Evolutionary conservation across 2,888 invertebrate genomes (phyloP).

Genomic region (Agrochola lota): DNA sequence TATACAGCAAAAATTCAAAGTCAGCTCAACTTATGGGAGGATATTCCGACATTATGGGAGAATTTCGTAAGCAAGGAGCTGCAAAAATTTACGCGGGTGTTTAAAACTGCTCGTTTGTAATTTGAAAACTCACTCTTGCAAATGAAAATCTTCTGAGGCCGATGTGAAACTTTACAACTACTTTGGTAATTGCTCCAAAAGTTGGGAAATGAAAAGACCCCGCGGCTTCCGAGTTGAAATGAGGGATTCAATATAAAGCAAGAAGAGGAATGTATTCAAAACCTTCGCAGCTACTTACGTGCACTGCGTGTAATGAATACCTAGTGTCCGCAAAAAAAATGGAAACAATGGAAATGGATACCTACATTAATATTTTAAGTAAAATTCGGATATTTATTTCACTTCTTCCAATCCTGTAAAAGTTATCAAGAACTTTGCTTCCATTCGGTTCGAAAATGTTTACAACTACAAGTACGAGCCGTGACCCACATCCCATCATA

Average conservation of each 20-base stretch:
- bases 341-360: neutral
- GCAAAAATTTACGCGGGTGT: conserved; percentile 48
- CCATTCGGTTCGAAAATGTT: neutral
- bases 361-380: neutral
- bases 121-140: conserved; percentile 80
- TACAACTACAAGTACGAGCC: neutral
- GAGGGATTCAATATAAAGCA: conserved; percentile 75
- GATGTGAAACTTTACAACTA: conserved; percentile 83
- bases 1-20: conserved; percentile 13
- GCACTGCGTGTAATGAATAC: conserved; percentile 19
- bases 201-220: conserved; percentile 81
- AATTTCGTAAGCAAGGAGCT: conserved; percentile 35
- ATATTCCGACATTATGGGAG: neutral
- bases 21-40: conserved; percentile 12
- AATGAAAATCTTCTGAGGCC: conserved; percentile 81
- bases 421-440: neutral
- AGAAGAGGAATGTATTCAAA: conserved; percentile 68
- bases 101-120: conserved; percentile 76
- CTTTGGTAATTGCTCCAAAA: conserved; percentile 86
- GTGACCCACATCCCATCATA: neutral
- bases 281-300: conserved; percentile 38
- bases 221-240: conserved; percentile 75
- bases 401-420: neutral
- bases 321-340: neutral
- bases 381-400: neutral